Evolutionary conservation across 35 echinoderm and acorn worm genomes (phyloP).

Genomic region (Stichopus chloronotus): DNA sequence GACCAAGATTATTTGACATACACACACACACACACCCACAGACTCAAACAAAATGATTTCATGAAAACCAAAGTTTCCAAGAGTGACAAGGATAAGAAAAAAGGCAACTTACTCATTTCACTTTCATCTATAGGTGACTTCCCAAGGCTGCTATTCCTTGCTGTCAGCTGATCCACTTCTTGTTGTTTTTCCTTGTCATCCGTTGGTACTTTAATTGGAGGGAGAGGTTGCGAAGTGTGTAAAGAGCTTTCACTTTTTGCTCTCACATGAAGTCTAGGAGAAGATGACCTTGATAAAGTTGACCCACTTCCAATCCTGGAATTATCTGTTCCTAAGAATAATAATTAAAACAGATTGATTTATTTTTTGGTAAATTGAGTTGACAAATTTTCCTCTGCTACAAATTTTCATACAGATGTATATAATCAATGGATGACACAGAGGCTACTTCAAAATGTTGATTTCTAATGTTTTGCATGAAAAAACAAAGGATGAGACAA

Average conservation of each 20-base stretch:
- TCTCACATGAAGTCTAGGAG: slow-evolving; percentile 58
- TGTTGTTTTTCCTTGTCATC: slow-evolving; percentile 37
- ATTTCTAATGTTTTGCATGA: no score
- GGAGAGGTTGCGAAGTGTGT: slow-evolving; percentile 72
- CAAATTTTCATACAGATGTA: no score
- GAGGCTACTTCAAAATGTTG: no score
- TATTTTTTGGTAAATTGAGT: no score
- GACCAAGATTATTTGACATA: no score
- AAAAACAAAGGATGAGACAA: no score
- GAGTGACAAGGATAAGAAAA: no score
- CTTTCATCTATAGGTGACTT: background rate
- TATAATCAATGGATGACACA: no score
- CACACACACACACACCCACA: no score
- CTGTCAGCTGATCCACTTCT: background rate
- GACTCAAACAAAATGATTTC: no score
- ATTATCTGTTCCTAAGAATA: slow-evolving; percentile 25
- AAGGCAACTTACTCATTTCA: background rate
- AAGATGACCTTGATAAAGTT: background rate
- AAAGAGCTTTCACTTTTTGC: slow-evolving; percentile 75
- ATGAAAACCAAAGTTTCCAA: no score
- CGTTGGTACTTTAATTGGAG: slow-evolving; percentile 94
- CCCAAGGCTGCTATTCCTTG: background rate
- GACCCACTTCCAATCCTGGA: slow-evolving; percentile 20
- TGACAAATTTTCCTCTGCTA: no score
- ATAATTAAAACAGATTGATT: background rate